Evolutionary conservation across 2,797 vertebrate genomes (phyloP), one percentile per base, ranked within the genome.

Genomic region (Sylvilagus floridanus): DNA sequence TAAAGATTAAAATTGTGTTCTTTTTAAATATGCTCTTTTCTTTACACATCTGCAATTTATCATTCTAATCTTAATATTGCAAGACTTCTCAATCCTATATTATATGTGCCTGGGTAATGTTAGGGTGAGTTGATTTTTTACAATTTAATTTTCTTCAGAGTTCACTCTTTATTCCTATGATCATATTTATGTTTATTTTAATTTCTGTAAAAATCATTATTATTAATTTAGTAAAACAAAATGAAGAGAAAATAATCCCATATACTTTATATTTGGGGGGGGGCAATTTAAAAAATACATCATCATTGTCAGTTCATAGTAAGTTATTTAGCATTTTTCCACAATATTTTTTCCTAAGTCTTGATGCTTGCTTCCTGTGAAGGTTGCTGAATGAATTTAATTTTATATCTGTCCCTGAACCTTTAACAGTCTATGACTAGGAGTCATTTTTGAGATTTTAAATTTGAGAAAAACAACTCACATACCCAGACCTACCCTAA

Each of bases 201-300:
- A 79, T 7, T 65, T 95, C 54, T 66, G 68, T n/a, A 22, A 71
- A 86, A 73, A 75, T 89, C 13, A 81, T 57, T 93, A 69, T 65
- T 72, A 50, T 91, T 30, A 76, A 11, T 32, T 72, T 28, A 84
- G 47, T 81, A 83, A 69, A 7, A 32, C 50, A 91, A 19, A 66
- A 66, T 7, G 11, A 30, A 84, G 35, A 73, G 35, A 4, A 83
- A 90, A 72, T 90, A 77, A 52, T 26, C 35, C 16, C 0, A 1
- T 21, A 57, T 77, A 65, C 78, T 84, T 90, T 35, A 81, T 84
- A 13, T 60, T 81, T 71, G 42, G 42, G 42, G 42, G 42, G 42
- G 12, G 37, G 71, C 13, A 3, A 73, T 10, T 0, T 47, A 60
- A 81, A 92, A 71, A 66, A 62, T 57, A 32, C 5, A 79, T 42